phyloP scores from a whole-genome alignment of 2,113 vertebrate species.

The Erinaceus europaeus region DNA sequence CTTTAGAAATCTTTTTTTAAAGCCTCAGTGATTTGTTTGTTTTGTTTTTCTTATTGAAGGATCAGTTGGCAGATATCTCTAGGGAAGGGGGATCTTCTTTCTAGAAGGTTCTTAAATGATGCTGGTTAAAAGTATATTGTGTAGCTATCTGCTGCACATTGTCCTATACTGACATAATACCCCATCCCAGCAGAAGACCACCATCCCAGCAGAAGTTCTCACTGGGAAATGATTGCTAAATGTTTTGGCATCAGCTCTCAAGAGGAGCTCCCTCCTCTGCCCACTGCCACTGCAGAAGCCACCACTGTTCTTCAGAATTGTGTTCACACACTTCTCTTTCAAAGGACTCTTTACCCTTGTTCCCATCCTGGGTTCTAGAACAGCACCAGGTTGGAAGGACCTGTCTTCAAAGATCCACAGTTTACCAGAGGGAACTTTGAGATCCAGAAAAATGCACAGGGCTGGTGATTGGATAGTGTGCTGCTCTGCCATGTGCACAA shows the following conservation, averaged over 20 bases:
- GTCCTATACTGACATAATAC: constrained; percentile 55
- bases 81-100: constrained; percentile 21
- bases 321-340: not conserved
- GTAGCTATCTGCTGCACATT: no score
- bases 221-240: constrained; percentile 65
- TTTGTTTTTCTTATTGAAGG: constrained; percentile 22
- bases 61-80: constrained; percentile 55
- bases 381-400: not conserved
- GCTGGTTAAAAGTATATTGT: constrained; percentile 53
- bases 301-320: not conserved
- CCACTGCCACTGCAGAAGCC: not conserved
- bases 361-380: not conserved
- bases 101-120: constrained; percentile 62
- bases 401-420: not conserved
- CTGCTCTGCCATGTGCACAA: no score
- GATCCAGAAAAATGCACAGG: not conserved
- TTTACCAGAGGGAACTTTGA: not conserved
- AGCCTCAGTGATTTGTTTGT: constrained; percentile 36
- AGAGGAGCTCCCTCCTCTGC: not conserved
- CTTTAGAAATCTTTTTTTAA: constrained; percentile 62
- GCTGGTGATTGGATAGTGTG: no score
- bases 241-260: constrained; percentile 20
- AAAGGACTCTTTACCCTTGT: not conserved
- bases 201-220: no score
- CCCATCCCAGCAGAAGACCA: constrained; percentile 30